Evolutionary conservation across 2,113 vertebrate genomes (phyloP), one percentile per base, ranked within the genome.

Genomic region (Rutilus rutilus): DNA sequence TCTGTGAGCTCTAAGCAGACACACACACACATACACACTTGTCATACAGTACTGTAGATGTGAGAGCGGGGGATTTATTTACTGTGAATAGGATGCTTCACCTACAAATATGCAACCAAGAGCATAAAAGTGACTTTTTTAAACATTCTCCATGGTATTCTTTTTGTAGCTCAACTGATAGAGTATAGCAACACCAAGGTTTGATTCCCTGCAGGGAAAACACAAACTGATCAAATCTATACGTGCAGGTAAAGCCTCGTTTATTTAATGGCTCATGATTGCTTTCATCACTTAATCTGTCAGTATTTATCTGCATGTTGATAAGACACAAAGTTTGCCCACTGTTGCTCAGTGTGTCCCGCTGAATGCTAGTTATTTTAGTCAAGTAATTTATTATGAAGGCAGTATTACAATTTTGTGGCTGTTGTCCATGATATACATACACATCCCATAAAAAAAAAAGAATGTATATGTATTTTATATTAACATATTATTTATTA

Each of bases 1-100:
- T 77, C 77, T 78, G 75, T 88, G 87, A 88, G 65, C 57, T 80
- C 59, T 59, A 25, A 79, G 69, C 82, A 84, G 77, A 50, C 47
- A 50, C 47, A 47, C 47, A 47, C 47, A 47, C 50, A 27, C 36
- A 73, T 6, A 23, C 64, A 36, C 64, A 54, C 47, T 69, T 69
- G 80, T 82, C 80, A 82, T 69, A 33, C 47, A 21, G 45, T 82
- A 52, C 21, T 12, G 45, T 36, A 36, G 80, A 82, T 54, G 27
- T 54, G 19, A 69, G 19, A 69, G 64, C 17, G n/a, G 17, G 17
- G 25, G 45, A 17, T 82, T 54, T 82, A 69, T 82, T 82, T 54
- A 52, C 62, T 23, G 42, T 69, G 69, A 19, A 69, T 69, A 21
- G 21, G 80, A 82, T 23, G 42, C 60, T 81, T 81, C n/a, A 62